Evolutionary conservation across 2,113 vertebrate genomes (phyloP).

Genomic region (Tylochromis polylepis): DNA sequence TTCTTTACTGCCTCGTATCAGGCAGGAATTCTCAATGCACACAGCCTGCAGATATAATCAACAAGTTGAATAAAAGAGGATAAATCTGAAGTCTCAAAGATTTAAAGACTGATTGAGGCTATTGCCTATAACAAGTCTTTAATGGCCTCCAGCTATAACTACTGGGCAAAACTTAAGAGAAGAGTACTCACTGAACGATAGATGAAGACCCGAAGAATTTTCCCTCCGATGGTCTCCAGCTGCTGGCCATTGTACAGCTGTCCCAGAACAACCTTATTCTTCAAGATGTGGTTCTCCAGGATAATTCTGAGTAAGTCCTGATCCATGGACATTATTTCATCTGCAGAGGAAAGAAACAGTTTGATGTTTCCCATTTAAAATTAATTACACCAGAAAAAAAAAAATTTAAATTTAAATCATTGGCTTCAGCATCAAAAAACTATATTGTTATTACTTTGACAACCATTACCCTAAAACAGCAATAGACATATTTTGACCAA

Average conservation of each 20-base stretch:
- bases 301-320: slow-evolving; percentile 82
- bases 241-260: slow-evolving; percentile 90
- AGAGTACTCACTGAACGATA: slow-evolving; percentile 87
- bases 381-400: not conserved
- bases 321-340: slow-evolving; percentile 87
- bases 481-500: not conserved
- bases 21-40: slow-evolving; percentile 94
- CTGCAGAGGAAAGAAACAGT: slow-evolving; percentile 55
- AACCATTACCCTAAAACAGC: not conserved
- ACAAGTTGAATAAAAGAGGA: not conserved
- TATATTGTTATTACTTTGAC: not conserved
- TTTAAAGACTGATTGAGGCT: not conserved
- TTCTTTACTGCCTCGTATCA: slow-evolving; percentile 92
- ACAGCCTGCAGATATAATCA: slow-evolving; percentile 77
- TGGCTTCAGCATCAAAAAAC: not conserved
- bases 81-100: not conserved
- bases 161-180: not conserved
- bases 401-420: not conserved
- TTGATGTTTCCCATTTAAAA: not conserved
- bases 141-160: not conserved
- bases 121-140: not conserved
- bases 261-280: slow-evolving; percentile 83
- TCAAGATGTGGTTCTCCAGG: slow-evolving; percentile 91
- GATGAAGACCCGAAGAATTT: slow-evolving; percentile 87
- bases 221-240: slow-evolving; percentile 89